Evolutionary conservation across 2,113 vertebrate species (phyloP), one percentile per base, ranked within the genome.

Genomic region (Axis porcinus): DNA sequence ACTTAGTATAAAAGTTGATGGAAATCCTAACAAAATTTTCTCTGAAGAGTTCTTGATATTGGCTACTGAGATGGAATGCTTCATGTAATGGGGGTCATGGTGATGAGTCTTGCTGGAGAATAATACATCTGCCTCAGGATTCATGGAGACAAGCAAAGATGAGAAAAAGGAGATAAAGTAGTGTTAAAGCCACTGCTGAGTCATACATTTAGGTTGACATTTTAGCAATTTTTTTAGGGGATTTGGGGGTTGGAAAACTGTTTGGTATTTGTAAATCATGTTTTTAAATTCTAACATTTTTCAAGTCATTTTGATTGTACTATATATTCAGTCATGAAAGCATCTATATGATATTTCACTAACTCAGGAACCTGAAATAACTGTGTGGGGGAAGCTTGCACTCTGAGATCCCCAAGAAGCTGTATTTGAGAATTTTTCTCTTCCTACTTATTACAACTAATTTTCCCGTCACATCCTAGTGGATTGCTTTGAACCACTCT

Each of bases 371-470:
- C 90, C 89, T 97, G 96, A 90, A 96, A 96, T 96, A 95, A 96
- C 81, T 94, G 94, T 79, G 92, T 87, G 86, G 95, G 62, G 87
- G 92, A 97, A 85, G 55, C 78, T 81, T 93, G 11, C 2, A 47
- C 52, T 88, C 58, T 82, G 79, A 92, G 95, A 88, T 93, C 96
- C 89, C 92, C 84, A 95, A 92, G 87, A 96, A 92, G 76, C 76
- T 89, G 62, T 93, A 78, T 88, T 92, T 95, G 95, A 88, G 96
- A 92, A 82, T 67, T 96, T 93, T 96, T 94, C 76, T 84, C 92
- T 97, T 96, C 85, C 83, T 97, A 89, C 81, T 97, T 98, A 97
- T 97, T 97, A 96, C 47, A 92, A 88, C 90, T 97, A 98, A 98
- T 98, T 97, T 95, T 95, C 96, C 85, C 95, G 9, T 98, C 96